Conservation (phyloP, 2,113 vertebrate species). For the Phalacrocorax carbo region DNA sequence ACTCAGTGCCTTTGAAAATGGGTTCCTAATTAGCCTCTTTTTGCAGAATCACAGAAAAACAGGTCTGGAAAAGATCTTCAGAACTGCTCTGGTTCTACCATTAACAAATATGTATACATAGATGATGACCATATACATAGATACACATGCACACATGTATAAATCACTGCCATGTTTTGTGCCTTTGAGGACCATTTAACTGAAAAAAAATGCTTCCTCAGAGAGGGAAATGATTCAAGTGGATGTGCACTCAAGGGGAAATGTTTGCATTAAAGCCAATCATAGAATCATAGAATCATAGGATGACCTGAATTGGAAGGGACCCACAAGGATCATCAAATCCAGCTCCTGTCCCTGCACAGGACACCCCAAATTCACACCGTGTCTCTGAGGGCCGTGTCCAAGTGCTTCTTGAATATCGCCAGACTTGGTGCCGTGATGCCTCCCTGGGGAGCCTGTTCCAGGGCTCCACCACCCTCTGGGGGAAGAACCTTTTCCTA, state of each 20-base stretch:
- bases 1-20: neutral
- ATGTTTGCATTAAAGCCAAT: neutral
- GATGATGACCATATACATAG: rapidly evolving
- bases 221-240: neutral
- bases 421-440: no score
- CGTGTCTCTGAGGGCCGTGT: no score
- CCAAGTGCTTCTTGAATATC: no score
- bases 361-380: no score
- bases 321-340: no score
- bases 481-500: no score
- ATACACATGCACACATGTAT: neutral
- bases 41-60: neutral
- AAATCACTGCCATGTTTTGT: neutral
- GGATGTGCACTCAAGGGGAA: neutral
- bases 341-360: no score
- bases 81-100: neutral
- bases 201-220: neutral
- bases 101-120: neutral
- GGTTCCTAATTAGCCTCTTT: neutral
- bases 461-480: no score
- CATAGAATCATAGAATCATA: no score
- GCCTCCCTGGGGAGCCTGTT: no score
- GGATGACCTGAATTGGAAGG: no score
- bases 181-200: neutral
- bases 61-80: neutral